These are phyloP conservation scores for Rhizomys pruinosus DNA, from an alignment of 2,113 vertebrate genomes.

Conservation along the genomic window DNA sequence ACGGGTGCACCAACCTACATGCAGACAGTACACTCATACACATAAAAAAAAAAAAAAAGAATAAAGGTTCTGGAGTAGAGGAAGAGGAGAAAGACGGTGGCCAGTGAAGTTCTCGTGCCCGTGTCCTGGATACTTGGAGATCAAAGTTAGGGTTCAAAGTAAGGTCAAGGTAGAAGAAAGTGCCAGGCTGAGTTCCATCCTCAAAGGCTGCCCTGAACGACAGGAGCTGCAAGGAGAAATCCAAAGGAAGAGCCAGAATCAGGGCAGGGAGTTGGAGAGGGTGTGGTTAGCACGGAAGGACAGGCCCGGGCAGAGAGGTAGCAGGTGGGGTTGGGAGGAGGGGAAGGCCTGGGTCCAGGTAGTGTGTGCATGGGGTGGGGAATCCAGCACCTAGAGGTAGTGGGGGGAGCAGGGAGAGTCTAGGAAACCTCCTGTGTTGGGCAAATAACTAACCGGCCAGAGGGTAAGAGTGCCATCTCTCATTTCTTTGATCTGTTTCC, in stretches of 20 bases:
- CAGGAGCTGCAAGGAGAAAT: constrained; percentile 48
- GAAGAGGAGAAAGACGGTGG: not conserved
- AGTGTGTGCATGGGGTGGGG: constrained; percentile 38
- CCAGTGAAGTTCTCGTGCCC: not conserved
- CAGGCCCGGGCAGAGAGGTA: constrained; percentile 76
- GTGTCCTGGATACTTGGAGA: not conserved
- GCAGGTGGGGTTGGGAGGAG: constrained; percentile 35
- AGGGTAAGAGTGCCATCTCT: not conserved
- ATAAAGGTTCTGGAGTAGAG: not conserved
- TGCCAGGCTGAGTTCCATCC: constrained; percentile 18
- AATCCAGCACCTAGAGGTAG: constrained; percentile 1
- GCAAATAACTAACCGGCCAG: not conserved
- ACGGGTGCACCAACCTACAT: too few relatives aligned
- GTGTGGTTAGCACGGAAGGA: constrained; percentile 59
- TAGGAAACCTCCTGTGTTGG: not conserved
- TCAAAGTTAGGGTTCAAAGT: constrained; percentile 68
- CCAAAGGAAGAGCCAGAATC: constrained; percentile 75
- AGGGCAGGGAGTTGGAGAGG: constrained; percentile 79
- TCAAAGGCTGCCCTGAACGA: constrained; percentile 36
- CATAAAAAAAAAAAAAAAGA: too few relatives aligned
- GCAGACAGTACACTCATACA: too few relatives aligned
- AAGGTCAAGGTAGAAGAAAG: constrained; percentile 57
- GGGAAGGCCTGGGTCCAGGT: constrained; percentile 43
- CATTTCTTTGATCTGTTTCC: constrained; percentile 14
- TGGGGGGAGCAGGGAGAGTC: not conserved